Base-by-base conservation (phyloP, 35 echinoderm and acorn worm species). In the Nesometra sesokonis region DNA sequence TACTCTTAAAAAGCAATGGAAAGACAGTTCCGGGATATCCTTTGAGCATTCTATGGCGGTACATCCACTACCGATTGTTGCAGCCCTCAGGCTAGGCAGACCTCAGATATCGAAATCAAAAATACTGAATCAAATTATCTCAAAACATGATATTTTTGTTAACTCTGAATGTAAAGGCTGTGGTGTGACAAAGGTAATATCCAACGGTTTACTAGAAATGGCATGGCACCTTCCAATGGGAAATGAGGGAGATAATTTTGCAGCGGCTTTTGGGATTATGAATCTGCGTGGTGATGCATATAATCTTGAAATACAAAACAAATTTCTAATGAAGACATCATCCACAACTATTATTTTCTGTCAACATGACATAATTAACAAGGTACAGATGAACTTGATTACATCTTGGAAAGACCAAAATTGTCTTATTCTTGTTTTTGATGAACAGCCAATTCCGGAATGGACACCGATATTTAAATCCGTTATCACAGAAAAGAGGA, bases 71-170 rank as follows among this genome's bases (percentile, higher is more conserved):
- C 47, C 40, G 29, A 67, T 86, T 23, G 52, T 86, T 0, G 17
- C 43, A 4, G 39, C 47, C 34, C 19, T 86, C 13, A 15, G 84
- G 5, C 7, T 86, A 31, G 52, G 52, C 21, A 77, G 52, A 67
- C 52, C 52, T 67, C 8, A 27, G 52, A 17, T 67, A 27, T 67
- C 52, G 23, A 67, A 67, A 27, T 67, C 52, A 9, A 67, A 67
- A 67, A 67, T 67, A 67, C 52, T 67, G 7, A 67, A 67, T 27
- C 0, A 47, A 32, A 33, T 38, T 36, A 30, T 17, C 15, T 76
- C 47, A 9, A 86, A 86, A 47, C 84, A 86, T 77, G 52, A 86
- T 27, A 67, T 27, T 32, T 86, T 86, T 34, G 67, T 86, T 47
- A 15, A 52, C 43, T 29, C 15, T 32, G 32, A 86, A 52, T 86